These are phyloP conservation scores for Amphiprion percula DNA, from an alignment of 2,113 vertebrate species.

Conservation along the genomic window DNA sequence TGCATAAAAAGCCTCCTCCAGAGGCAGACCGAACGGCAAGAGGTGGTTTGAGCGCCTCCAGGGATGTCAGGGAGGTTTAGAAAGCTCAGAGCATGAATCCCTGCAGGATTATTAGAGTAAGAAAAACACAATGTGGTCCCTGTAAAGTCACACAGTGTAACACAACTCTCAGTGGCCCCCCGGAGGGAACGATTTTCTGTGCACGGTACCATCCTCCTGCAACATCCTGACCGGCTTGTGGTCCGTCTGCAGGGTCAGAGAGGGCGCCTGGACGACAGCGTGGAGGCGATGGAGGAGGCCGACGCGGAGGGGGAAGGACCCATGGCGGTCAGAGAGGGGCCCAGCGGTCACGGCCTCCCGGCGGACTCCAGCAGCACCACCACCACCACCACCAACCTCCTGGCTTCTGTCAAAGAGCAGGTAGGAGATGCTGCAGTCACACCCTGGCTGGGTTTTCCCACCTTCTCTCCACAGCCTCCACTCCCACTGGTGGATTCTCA, in stretches of 20 bases:
- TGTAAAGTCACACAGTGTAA: neutral
- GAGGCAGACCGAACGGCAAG: neutral
- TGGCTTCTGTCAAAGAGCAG: conserved; percentile 83
- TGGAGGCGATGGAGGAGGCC: conserved; percentile 72
- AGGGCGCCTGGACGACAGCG: conserved; percentile 42
- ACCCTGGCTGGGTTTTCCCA: neutral
- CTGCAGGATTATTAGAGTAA: conserved; percentile 22
- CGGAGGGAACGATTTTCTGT: neutral
- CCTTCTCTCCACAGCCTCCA: conserved; percentile 4
- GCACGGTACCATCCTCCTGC: conserved; percentile 5
- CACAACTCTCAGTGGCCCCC: neutral
- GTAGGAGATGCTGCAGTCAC: conserved; percentile 62
- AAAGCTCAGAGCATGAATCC: neutral
- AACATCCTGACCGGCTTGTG: conserved; percentile 55
- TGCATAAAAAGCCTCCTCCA: neutral
- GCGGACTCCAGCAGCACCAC: conserved; percentile 21
- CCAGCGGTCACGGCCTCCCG: conserved; percentile 43
- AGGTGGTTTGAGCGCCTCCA: neutral
- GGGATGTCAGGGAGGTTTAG: too few species aligned
- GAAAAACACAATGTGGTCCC: too few species aligned
- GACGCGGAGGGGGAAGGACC: conserved; percentile 67
- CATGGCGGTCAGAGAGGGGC: conserved; percentile 65
- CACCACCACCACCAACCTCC: conserved; percentile 72
- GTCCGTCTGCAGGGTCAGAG: conserved; percentile 63
- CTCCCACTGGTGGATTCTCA: neutral